Evolutionary conservation across 2,888 invertebrate species (phyloP).

Genomic region (Microplitis manilae): DNA sequence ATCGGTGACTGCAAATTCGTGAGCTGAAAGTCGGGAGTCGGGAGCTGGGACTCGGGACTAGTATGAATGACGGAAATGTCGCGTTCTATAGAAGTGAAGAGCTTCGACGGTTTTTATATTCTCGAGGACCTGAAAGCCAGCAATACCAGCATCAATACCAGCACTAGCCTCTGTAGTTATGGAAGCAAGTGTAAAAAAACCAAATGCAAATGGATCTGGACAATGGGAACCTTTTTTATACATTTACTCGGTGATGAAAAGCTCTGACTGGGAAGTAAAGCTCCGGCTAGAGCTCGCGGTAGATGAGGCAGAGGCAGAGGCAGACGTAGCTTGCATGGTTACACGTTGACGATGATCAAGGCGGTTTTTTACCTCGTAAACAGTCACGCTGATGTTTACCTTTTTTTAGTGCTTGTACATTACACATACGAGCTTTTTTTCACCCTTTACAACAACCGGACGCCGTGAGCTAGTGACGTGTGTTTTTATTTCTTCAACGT

Average conservation of each 20-base stretch:
- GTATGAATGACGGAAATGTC: slow-evolving; percentile 19
- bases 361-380: neutral
- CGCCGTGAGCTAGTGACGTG: neutral
- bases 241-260: neutral
- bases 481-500: neutral
- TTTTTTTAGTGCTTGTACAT: neutral
- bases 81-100: slow-evolving; percentile 4
- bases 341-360: neutral
- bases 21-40: too few species aligned
- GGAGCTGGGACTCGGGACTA: neutral
- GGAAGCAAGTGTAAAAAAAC: slow-evolving; percentile 21
- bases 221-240: slow-evolving; percentile 22
- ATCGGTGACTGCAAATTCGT: too few species aligned
- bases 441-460: neutral
- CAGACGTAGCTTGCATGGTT: neutral
- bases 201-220: slow-evolving; percentile 33
- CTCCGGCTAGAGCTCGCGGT: too few species aligned
- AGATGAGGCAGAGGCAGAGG: too few species aligned
- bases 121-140: slow-evolving; percentile 36
- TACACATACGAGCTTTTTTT: neutral
- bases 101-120: slow-evolving; percentile 27
- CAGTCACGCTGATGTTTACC: neutral
- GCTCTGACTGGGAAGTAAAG: neutral
- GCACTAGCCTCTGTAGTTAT: neutral
- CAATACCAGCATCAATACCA: neutral